Percentiles rank a stretch among this genome's conserved stretches.
phyloP scores from a whole-genome alignment of 1,140 invertebrate genomes.

The Phthorimaea operculella region DNA sequence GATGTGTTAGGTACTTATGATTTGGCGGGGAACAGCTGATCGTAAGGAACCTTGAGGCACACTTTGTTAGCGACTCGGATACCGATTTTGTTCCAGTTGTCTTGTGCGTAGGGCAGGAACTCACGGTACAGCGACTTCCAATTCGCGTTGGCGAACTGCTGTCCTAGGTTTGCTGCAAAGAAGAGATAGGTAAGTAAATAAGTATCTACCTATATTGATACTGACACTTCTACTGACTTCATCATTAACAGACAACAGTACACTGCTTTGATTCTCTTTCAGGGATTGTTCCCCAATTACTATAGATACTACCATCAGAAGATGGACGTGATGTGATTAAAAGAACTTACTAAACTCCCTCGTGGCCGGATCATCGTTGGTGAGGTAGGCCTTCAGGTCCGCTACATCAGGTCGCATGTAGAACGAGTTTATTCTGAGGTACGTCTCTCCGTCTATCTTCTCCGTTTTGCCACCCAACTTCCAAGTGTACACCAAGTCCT shows the following conservation, averaged over 20 bases:
- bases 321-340: no score
- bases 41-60: constrained; percentile 59
- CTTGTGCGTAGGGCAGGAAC: constrained; percentile 64
- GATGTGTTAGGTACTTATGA: constrained; percentile 14
- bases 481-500: constrained; percentile 59
- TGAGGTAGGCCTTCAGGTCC: constrained; percentile 65
- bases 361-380: constrained; percentile 70
- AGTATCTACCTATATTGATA: background rate
- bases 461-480: constrained; percentile 55
- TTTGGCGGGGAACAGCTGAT: constrained; percentile 46
- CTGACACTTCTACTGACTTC: no score
- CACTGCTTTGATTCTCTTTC: no score
- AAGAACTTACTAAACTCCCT: constrained; percentile 68
- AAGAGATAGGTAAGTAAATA: constrained; percentile 2
- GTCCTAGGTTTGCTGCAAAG: constrained; percentile 65
- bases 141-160: constrained; percentile 68
- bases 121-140: constrained; percentile 70
- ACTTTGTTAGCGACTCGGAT: constrained; percentile 50
- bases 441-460: constrained; percentile 45
- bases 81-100: constrained; percentile 65
- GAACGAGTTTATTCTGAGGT: constrained; percentile 69
- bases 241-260: no score
- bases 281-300: no score
- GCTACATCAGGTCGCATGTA: constrained; percentile 72
- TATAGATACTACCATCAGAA: no score